These are phyloP conservation scores for Vanacampus margaritifer DNA, from an alignment of 2,113 vertebrate genomes.

Conservation along the genomic window DNA sequence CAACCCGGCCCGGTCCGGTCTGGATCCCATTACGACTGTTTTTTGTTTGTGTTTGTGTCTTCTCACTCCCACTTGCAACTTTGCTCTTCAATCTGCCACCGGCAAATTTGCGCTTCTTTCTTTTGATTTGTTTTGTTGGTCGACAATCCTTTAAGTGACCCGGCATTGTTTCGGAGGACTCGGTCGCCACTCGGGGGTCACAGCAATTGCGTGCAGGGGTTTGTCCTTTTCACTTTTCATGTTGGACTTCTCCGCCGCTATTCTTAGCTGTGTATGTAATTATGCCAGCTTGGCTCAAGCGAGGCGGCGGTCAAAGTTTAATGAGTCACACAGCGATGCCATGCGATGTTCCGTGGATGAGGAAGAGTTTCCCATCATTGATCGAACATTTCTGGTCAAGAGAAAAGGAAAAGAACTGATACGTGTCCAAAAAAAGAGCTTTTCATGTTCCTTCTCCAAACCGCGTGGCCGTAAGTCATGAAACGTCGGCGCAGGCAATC, in stretches of 20 bases:
- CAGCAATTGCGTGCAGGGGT: constrained; percentile 28
- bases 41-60: constrained; percentile 72
- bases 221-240: constrained; percentile 25
- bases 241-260: not conserved
- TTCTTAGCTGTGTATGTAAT: constrained; percentile 23
- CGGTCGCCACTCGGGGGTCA: constrained; percentile 32
- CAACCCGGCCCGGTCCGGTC: constrained; percentile 51
- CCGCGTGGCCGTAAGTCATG: constrained; percentile 6
- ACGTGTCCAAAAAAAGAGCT: constrained; percentile 38
- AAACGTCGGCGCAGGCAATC: not conserved
- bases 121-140: constrained; percentile 24
- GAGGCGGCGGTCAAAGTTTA: constrained; percentile 36
- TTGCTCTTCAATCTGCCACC: constrained; percentile 45
- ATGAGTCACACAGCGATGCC: constrained; percentile 49
- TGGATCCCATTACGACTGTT: constrained; percentile 76
- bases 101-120: constrained; percentile 52
- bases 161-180: constrained; percentile 31
- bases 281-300: constrained; percentile 35
- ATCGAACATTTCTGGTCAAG: constrained; percentile 37
- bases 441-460: constrained; percentile 19
- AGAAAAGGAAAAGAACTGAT: constrained; percentile 33
- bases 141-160: constrained; percentile 51
- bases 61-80: constrained; percentile 50
- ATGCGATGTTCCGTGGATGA: constrained; percentile 38
- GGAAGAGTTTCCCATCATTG: constrained; percentile 52